phyloP scores from a whole-genome alignment of 1,140 invertebrate species.

The Ceratosolen solmsi region DNA sequence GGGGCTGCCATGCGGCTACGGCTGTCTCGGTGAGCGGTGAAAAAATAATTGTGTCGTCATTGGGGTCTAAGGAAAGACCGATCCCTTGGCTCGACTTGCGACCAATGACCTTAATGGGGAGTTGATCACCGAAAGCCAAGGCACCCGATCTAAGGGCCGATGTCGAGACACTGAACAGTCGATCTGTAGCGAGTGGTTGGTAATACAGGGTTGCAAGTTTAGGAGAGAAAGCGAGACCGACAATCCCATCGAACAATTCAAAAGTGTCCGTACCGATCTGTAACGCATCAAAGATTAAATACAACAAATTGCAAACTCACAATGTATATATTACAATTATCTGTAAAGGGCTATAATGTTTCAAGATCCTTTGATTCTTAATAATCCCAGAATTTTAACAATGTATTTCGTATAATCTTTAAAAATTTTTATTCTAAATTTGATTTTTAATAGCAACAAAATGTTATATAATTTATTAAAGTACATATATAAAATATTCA shows the following conservation, averaged over 20 bases:
- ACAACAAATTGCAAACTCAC: too few relatives aligned
- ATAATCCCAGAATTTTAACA: too few relatives aligned
- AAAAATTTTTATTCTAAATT: too few relatives aligned
- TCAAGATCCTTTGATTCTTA: too few relatives aligned
- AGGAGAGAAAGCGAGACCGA: slow-evolving; percentile 84
- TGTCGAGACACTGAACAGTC: slow-evolving; percentile 84
- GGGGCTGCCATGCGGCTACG: slow-evolving; percentile 83
- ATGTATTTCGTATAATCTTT: too few relatives aligned
- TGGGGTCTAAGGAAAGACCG: slow-evolving; percentile 79
- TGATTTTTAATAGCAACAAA: too few relatives aligned
- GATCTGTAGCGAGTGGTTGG: slow-evolving; percentile 87
- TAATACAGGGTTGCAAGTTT: slow-evolving; percentile 81
- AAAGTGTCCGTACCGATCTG: slow-evolving; percentile 77
- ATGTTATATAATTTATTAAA: too few relatives aligned
- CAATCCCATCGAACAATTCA: slow-evolving; percentile 85
- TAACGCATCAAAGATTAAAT: background rate
- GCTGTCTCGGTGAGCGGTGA: slow-evolving; percentile 85
- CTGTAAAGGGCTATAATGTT: too few relatives aligned
- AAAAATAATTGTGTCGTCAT: slow-evolving; percentile 82
- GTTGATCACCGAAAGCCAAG: slow-evolving; percentile 77
- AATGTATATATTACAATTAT: too few relatives aligned
- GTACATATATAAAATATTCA: too few relatives aligned
- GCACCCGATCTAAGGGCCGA: slow-evolving; percentile 81
- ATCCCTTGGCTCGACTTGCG: slow-evolving; percentile 88
- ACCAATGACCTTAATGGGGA: slow-evolving; percentile 83